phyloP scores from a whole-genome alignment of 2,113 vertebrate genomes.

The Caloenas nicobarica region DNA sequence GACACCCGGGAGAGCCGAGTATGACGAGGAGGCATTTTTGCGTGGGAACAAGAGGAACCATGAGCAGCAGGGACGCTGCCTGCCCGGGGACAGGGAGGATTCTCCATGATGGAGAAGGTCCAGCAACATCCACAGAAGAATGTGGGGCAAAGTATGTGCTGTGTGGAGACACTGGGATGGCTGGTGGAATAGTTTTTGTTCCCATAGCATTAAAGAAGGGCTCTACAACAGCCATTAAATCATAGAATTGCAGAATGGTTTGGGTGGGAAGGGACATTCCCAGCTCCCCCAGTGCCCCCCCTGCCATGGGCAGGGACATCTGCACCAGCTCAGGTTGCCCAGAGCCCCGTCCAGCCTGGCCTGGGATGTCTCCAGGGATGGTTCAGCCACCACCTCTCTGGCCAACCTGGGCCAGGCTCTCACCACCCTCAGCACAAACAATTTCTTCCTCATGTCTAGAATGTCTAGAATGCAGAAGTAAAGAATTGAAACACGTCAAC shows the following conservation, averaged over 20 bases:
- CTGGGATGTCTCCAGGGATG: too few relatives aligned
- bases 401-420: too few relatives aligned
- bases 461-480: not conserved
- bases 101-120: not conserved
- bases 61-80: not conserved
- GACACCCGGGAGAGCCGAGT: not conserved
- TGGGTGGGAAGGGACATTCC: too few relatives aligned
- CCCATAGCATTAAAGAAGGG: not conserved
- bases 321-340: too few relatives aligned
- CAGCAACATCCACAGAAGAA: not conserved
- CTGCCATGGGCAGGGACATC: too few relatives aligned
- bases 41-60: not conserved
- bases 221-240: not conserved
- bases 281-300: too few relatives aligned
- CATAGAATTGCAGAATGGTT: too few relatives aligned
- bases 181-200: not conserved
- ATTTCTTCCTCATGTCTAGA: too few relatives aligned
- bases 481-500: not conserved
- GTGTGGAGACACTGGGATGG: not conserved
- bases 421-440: too few relatives aligned
- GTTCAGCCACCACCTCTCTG: too few relatives aligned
- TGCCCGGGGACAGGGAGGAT: not conserved
- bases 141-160: fast-evolving
- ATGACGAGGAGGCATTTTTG: not conserved
- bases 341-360: too few relatives aligned